Base-by-base conservation (phyloP, 2,113 vertebrate genomes). In the Phaethon lepturus region DNA sequence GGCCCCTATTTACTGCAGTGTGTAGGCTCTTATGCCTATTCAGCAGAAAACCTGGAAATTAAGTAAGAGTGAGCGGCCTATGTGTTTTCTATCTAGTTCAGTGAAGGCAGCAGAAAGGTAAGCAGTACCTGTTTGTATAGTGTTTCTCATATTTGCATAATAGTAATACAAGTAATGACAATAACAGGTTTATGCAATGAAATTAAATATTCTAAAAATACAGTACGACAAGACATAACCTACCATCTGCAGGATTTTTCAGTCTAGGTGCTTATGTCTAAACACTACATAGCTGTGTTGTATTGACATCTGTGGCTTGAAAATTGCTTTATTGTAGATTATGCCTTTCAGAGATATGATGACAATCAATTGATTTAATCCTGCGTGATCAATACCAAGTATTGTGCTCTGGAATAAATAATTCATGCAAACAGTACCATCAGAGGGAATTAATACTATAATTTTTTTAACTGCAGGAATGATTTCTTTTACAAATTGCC, bases 141-240 rank as follows among this genome's bases (percentile, higher is more conserved):
- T 4, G 5, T 29, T 83, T 40, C 71, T 71, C 68, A 9, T 67
- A 63, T 86, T 84, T 86, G 29, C 49, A 33, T 55, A 84, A 53
- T 33, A 63, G 55, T 83, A 38, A 56, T 71, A 49, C 7, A 91
- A 78, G 89, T 81, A 49, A 75, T 81, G 33, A 38, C 73, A 86
- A 52, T 56, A 87, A 72, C 10, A 73, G 24, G 20, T 85, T 90
- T 73, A 56, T 38, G 69, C 64, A 68, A 92, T 38, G 68, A 74
- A 92, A 55, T 35, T n/a, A 86, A 93, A 63, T 91, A 68, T 42
- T 85, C 66, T 63, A 82, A 94, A 91, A 94, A 73, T 62, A 81
- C 7, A 33, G 25, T 14, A 19, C 81, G 29, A 42, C 11, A 55
- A 91, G 79, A 55, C 22, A 53, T 35, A 91, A 75, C 69, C 60